phyloP scores from a whole-genome alignment of 2,797 vertebrate genomes.

The Phylloscopus collybita region DNA sequence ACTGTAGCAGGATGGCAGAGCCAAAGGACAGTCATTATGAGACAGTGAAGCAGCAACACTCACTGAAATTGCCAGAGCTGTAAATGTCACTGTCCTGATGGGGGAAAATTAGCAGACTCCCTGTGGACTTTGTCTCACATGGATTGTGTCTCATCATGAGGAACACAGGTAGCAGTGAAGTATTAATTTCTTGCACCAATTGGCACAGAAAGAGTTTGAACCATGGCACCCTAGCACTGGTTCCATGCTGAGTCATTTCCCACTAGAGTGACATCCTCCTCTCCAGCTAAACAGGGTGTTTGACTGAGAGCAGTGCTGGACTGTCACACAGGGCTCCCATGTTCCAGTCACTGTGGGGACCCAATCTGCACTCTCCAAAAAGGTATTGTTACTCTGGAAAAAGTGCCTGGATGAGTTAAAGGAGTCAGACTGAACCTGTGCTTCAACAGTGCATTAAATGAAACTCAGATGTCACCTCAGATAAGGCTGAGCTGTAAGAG shows the following conservation, averaged over 20 bases:
- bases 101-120: background rate
- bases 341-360: background rate
- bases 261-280: background rate
- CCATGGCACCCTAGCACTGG: background rate
- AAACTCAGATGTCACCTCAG: background rate
- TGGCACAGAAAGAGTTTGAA: background rate
- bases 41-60: background rate
- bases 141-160: background rate
- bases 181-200: background rate
- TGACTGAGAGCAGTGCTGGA: background rate
- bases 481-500: background rate
- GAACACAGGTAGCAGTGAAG: background rate
- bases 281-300: background rate
- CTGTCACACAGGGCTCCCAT: background rate
- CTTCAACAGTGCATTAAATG: background rate
- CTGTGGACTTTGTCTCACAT: background rate
- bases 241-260: background rate
- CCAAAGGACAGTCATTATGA: background rate
- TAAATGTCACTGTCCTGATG: background rate
- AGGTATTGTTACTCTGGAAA: background rate
- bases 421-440: background rate
- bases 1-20: background rate
- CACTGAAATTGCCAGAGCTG: background rate
- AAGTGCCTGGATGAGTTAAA: background rate
- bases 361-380: fast-evolving